Evolutionary conservation across 1,140 invertebrate species (phyloP), one percentile per base, ranked within the genome.

Genomic region (Maconellicoccus hirsutus): DNA sequence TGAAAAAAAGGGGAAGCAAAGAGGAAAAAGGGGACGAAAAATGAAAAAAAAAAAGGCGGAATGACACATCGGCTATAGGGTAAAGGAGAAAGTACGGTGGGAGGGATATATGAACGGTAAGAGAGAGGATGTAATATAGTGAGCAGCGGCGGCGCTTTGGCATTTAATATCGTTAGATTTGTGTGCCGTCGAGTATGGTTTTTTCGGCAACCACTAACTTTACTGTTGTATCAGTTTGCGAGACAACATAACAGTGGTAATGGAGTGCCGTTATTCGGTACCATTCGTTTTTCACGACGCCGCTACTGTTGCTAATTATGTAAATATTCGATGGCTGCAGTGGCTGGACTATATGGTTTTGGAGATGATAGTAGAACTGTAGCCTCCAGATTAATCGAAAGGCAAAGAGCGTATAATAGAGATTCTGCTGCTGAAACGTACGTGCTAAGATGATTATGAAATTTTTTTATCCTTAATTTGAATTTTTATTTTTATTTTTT

Each of bases 321-420:
- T 42, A 59, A 72, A 23, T 38, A 69, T 29, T 71, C 61, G 29
- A 81, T 81, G 80, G 80, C 80, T 26, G 80, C 79, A 26, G 78
- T 81, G 59, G 80, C 79, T 70, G 80, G 80, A 72, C 78, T 81
- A 19, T 81, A 81, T 73, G 79, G 79, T 61, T 77, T 81, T 74
- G 79, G 80, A 76, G 80, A 81, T 76, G 80, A 81, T 72, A 73
- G 74, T 22, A 72, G 77, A 70, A 74, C 75, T 16, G 72, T 74
- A 59, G 73, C 73, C 33, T 72, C 75, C 59, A 72, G 76, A 25
- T 75, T 74, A 29, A 69, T 73, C 66, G 74, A 75, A 27, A 73
- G 76, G 10, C 74, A 75, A 25, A 72, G 76, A 69, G 71, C 72
- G 38, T 72, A 71, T 59, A 72, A 73, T 39, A 73, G 70, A 72